phyloP scores from a whole-genome alignment of 2,797 vertebrate species.

The Peromyscus melanophrys region DNA sequence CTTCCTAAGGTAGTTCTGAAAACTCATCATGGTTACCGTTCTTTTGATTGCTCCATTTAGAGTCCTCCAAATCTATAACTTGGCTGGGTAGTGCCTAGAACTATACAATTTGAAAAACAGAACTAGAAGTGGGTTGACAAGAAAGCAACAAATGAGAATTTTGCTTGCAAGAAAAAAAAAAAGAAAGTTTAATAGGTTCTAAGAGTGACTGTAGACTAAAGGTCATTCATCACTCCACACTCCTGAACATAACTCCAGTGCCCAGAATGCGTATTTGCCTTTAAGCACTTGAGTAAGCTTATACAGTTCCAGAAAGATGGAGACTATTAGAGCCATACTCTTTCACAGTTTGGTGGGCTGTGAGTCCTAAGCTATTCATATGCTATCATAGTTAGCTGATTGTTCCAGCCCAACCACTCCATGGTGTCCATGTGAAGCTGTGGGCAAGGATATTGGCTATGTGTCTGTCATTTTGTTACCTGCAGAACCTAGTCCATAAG shows the following conservation, averaged over 20 bases:
- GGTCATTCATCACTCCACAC: slow-evolving; percentile 28
- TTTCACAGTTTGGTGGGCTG: background rate
- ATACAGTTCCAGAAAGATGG: background rate
- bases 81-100: slow-evolving; percentile 40
- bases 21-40: background rate
- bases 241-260: slow-evolving; percentile 28
- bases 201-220: slow-evolving; percentile 28
- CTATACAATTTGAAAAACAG: slow-evolving; percentile 38
- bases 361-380: background rate
- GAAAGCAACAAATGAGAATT: slow-evolving; percentile 58
- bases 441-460: background rate
- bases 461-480: background rate
- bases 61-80: slow-evolving; percentile 39
- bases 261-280: slow-evolving; percentile 28
- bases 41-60: slow-evolving; percentile 32
- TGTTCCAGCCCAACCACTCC: too few species aligned
- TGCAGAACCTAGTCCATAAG: background rate
- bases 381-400: background rate
- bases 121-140: slow-evolving; percentile 55
- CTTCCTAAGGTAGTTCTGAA: background rate
- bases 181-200: background rate
- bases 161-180: background rate
- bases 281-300: slow-evolving; percentile 19
- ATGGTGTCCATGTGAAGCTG: background rate
- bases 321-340: background rate